These are phyloP conservation scores for Gorsachius goisagi DNA, from an alignment of 2,113 vertebrate species.

Conservation along the genomic window DNA sequence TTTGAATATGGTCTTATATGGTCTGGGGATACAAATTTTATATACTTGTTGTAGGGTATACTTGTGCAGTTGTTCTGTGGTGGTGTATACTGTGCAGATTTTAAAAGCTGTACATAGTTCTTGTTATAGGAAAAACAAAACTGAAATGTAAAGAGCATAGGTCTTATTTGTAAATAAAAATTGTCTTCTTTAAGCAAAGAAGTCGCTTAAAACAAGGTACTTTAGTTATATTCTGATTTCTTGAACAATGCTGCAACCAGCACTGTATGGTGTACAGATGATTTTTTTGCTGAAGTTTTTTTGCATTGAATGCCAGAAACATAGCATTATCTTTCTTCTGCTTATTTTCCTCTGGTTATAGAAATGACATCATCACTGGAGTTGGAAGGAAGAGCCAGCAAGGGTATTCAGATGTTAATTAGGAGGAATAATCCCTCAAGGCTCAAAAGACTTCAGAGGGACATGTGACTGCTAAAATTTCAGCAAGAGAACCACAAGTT, in stretches of 20 bases:
- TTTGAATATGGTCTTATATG: not conserved
- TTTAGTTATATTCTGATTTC: not conserved
- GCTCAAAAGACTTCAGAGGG: not conserved
- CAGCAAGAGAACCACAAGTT: not conserved
- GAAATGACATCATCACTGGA: not conserved
- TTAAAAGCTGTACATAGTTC: not conserved
- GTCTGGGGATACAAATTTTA: not conserved
- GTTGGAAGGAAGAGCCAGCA: not conserved
- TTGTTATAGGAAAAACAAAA: not conserved
- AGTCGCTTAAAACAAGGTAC: fast-evolving
- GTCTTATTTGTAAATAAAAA: not conserved
- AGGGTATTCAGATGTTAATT: not conserved
- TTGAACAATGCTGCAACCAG: not conserved
- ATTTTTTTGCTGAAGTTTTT: not conserved
- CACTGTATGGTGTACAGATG: not conserved
- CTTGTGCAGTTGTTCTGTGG: not conserved
- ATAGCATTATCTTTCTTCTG: not conserved
- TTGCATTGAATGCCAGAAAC: not conserved
- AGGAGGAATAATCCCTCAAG: not conserved
- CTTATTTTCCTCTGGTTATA: not conserved
- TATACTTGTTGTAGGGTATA: not conserved
- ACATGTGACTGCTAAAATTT: not conserved
- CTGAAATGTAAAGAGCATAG: not conserved
- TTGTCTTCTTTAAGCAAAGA: not conserved
- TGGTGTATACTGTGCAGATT: not conserved